Percentiles rank a stretch among this genome's conserved stretches.
Evolutionary conservation across 1,140 invertebrate genomes (phyloP).

Genomic region (Pseudomyrmex cubaensis): DNA sequence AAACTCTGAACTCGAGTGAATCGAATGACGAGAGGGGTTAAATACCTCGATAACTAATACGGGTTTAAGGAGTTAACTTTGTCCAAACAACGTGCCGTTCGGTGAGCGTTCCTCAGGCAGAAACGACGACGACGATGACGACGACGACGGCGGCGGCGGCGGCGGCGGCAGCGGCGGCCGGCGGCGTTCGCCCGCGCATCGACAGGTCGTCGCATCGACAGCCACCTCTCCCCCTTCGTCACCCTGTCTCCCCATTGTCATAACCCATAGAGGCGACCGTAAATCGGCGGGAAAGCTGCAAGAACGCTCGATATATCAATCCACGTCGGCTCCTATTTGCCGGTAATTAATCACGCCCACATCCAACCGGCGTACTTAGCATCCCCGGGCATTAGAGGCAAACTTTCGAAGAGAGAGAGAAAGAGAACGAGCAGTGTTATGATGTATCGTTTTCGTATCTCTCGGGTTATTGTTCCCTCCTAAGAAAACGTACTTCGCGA

Average conservation of each 20-base stretch:
- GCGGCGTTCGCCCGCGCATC: conserved; percentile 49
- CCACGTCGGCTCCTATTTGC: conserved; percentile 82
- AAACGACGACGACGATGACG: conserved; percentile 35
- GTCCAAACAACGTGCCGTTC: conserved; percentile 19
- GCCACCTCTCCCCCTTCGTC: conserved; percentile 50
- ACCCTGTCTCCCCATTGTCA: conserved; percentile 75
- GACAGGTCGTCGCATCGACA: conserved; percentile 64
- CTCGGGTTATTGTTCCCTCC: conserved; percentile 24
- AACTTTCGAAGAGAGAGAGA: conserved; percentile 62
- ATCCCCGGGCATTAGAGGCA: conserved; percentile 72
- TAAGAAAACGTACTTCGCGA: conserved; percentile 24
- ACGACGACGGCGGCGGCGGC: neutral
- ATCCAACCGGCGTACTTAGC: conserved; percentile 80
- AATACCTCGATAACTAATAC: conserved; percentile 29
- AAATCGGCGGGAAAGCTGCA: conserved; percentile 80
- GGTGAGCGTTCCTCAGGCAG: conserved; percentile 21
- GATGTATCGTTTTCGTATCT: conserved; percentile 72
- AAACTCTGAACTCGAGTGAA: neutral
- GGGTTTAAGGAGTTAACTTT: conserved; percentile 30
- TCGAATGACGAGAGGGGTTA: conserved; percentile 9
- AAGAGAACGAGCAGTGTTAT: conserved; percentile 64
- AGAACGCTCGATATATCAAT: conserved; percentile 82
- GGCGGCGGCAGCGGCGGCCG: too few relatives aligned
- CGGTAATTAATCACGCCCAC: conserved; percentile 82
- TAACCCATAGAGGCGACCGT: conserved; percentile 81